Evolutionary conservation across 2,113 vertebrate species (phyloP).

Genomic region (Cinclus mexicanus): DNA sequence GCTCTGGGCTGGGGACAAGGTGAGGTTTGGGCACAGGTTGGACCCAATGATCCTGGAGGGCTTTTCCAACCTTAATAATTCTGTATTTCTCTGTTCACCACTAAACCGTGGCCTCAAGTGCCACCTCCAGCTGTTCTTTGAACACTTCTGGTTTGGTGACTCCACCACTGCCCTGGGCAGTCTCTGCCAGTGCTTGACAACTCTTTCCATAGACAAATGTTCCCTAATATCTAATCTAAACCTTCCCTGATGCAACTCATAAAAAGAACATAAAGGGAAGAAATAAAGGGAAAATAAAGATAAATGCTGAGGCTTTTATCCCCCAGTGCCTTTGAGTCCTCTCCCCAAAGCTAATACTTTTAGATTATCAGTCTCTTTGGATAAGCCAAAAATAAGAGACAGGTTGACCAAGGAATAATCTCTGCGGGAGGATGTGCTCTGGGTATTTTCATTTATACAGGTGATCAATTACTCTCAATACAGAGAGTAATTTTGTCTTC

Average conservation of each 20-base stretch:
- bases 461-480: background rate
- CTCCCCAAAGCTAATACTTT: background rate
- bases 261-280: background rate
- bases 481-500: background rate
- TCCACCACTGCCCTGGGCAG: background rate
- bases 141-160: background rate
- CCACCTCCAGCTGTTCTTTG: background rate
- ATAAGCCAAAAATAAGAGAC: background rate
- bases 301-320: background rate
- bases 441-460: background rate
- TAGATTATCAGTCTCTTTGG: background rate
- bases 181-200: background rate
- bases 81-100: background rate
- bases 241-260: background rate
- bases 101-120: background rate
- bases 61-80: background rate
- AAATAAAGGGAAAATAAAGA: background rate
- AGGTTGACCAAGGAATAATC: background rate
- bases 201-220: background rate
- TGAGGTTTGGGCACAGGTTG: accelerated
- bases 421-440: background rate
- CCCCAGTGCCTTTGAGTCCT: background rate
- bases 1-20: background rate
- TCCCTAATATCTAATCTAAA: background rate
- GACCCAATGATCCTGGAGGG: background rate